A percentile compares a stretch with the other conserved stretches of the same genome.
phyloP scores from a whole-genome alignment of 2,113 vertebrate genomes.

The Cisticola juncidis region DNA sequence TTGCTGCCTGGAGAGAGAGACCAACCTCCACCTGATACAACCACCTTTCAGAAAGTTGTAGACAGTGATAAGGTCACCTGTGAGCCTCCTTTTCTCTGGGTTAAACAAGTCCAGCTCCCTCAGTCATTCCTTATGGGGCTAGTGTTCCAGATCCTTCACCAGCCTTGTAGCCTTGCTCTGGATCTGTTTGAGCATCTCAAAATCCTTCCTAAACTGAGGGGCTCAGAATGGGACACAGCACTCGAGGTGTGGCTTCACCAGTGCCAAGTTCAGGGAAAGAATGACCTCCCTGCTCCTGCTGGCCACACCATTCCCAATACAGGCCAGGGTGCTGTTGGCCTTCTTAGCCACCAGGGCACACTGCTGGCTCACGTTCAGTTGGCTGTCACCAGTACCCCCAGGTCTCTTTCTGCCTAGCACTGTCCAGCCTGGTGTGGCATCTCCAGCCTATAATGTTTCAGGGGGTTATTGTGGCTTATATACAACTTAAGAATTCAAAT shows the following conservation, averaged over 20 bases:
- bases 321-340: background rate
- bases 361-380: background rate
- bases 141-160: background rate
- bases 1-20: too few species aligned
- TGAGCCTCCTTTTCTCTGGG: background rate
- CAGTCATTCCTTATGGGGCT: background rate
- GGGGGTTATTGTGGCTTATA: background rate
- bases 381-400: background rate
- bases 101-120: background rate
- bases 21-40: background rate
- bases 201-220: background rate
- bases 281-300: background rate
- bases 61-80: background rate
- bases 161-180: too few species aligned
- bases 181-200: background rate
- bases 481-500: background rate
- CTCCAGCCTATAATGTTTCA: fast-evolving
- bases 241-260: background rate
- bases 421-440: background rate
- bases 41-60: background rate
- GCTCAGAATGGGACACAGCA: background rate
- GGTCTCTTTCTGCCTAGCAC: background rate
- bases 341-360: background rate
- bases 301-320: background rate
- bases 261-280: background rate